Conservation (phyloP, 1,140 invertebrate genomes). For the Hylaeus anthracinus region DNA sequence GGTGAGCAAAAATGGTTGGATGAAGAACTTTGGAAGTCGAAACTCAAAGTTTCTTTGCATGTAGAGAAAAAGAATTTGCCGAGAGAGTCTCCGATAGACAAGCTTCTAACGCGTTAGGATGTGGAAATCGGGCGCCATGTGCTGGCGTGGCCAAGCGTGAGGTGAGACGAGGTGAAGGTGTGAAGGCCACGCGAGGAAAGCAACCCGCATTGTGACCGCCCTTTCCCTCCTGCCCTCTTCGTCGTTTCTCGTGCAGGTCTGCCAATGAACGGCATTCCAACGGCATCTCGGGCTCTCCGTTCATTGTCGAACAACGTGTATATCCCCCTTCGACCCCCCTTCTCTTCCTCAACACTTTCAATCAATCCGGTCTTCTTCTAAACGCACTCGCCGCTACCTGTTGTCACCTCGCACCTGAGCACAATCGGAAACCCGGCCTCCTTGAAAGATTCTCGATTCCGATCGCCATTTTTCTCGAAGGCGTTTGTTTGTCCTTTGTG, state of each 20-base stretch:
- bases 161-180: slow-evolving; percentile 47
- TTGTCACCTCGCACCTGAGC: slow-evolving; percentile 30
- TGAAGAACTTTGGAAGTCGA: too few relatives aligned
- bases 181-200: slow-evolving; percentile 59
- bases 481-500: background rate
- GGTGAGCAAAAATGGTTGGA: too few relatives aligned
- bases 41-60: too few relatives aligned
- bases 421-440: slow-evolving; percentile 9
- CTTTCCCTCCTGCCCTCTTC: slow-evolving; percentile 1
- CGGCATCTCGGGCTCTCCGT: slow-evolving; percentile 44
- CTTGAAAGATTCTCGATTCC: background rate
- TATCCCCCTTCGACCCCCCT: background rate
- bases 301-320: slow-evolving; percentile 33
- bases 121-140: slow-evolving; percentile 35
- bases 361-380: slow-evolving; percentile 40
- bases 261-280: slow-evolving; percentile 60
- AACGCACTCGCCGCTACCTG: slow-evolving; percentile 34
- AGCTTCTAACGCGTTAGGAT: slow-evolving; percentile 27
- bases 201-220: slow-evolving; percentile 44
- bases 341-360: slow-evolving; percentile 10
- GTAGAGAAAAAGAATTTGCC: background rate
- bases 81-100: slow-evolving; percentile 6
- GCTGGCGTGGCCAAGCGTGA: slow-evolving; percentile 22
- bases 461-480: background rate
- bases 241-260: slow-evolving; percentile 39